These are phyloP conservation scores for Acanthurus lineatus DNA, from an alignment of 2,797 vertebrate species.

Conservation along the genomic window DNA sequence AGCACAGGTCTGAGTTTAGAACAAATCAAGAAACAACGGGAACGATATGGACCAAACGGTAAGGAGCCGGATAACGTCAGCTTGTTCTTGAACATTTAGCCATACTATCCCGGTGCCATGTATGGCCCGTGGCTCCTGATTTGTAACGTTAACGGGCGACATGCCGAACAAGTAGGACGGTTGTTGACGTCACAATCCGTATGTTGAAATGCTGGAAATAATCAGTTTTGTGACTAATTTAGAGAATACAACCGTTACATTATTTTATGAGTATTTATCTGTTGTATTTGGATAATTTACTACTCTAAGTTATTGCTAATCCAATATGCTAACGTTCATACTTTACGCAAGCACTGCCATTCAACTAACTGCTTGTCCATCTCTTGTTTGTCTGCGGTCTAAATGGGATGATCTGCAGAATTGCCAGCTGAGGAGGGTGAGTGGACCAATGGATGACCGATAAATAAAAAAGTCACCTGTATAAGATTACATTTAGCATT, in stretches of 20 bases:
- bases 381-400: constrained; percentile 57
- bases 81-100: background rate
- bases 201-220: constrained; percentile 50
- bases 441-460: constrained; percentile 25
- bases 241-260: background rate
- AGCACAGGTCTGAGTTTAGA: constrained; percentile 96
- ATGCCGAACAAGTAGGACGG: constrained; percentile 70
- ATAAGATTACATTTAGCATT: background rate
- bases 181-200: constrained; percentile 85
- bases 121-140: constrained; percentile 32
- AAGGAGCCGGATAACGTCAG: constrained; percentile 67
- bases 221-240: constrained; percentile 9
- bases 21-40: constrained; percentile 95
- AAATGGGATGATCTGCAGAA: constrained; percentile 86
- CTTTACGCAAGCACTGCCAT: constrained; percentile 4
- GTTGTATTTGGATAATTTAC: background rate
- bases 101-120: constrained; percentile 14
- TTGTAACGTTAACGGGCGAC: constrained; percentile 53
- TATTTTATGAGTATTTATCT: background rate
- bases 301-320: background rate
- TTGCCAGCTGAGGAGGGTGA: constrained; percentile 97
- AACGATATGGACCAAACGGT: constrained; percentile 97
- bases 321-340: background rate
- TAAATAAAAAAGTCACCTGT: background rate
- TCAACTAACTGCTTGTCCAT: constrained; percentile 34